Evolutionary conservation across 1,140 invertebrate genomes (phyloP), one percentile per base, ranked within the genome.

Genomic region (Protaetia brevitarsis): DNA sequence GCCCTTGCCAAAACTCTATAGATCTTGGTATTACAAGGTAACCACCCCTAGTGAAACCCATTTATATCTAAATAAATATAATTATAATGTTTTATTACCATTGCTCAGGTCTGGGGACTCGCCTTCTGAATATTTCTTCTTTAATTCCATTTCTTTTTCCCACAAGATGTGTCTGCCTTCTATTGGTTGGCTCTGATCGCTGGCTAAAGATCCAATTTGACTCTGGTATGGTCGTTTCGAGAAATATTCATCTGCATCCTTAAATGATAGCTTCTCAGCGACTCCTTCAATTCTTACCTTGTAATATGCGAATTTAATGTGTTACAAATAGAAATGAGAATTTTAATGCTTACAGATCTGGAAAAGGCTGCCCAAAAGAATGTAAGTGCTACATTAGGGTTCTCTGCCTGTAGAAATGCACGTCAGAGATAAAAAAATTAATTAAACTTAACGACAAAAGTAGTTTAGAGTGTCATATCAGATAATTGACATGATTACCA

Each of bases 1-100:
- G 95, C 0, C 96, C 96, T 82, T 98, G 95, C 96, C 96, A 99
- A 79, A 99, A 99, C 82, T 99, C 96, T 56, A 97, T 85, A 7
- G 81, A 76, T 64, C 83, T 82, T 29, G 96, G 96, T 61, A 86
- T 83, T 26, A 99, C 84, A n/a, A 88, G 81, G 74, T 89, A 98
- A 21, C 96, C 96, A 68, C 95, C 94, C 95, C 93, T 94, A n/a
- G n/a, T n/a, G 71, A 58, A 58, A 58, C 26, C 16, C 16, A 3
- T 2, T 2, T 28, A 58, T 3, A 11, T 27, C 4, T 58, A 21
- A 58, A 28, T 10, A 58, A 3, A n/a, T 19, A 10, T 19, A 6
- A 57, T 23, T 61, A 8, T 41, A 1, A 2, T n/a, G 26, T 21
- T 21, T 11, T 73, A 69, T 78, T 84, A 92, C 90, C 92, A 95